phyloP scores from a whole-genome alignment of 2,797 vertebrate species.

The Sorex maritimensis region DNA sequence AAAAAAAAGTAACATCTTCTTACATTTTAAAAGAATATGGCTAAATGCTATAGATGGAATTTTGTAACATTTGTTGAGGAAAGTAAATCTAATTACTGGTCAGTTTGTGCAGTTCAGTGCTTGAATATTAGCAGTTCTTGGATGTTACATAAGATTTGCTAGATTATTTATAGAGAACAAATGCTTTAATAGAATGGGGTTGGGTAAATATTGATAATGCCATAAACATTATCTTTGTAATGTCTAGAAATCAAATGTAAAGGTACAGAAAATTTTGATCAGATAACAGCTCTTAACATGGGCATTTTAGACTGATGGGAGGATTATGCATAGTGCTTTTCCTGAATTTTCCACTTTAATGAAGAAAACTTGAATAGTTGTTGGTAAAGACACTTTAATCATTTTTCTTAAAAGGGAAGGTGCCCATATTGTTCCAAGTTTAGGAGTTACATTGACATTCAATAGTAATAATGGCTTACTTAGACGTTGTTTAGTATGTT shows the following conservation, averaged over 20 bases:
- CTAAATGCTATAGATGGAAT: constrained; percentile 65
- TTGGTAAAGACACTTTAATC: constrained; percentile 68
- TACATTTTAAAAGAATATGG: constrained; percentile 55
- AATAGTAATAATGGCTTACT: no score
- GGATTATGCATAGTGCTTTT: constrained; percentile 8
- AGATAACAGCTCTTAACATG: constrained; percentile 7
- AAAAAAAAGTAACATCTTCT: constrained; percentile 59
- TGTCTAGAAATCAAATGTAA: constrained; percentile 59
- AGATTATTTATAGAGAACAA: constrained; percentile 63
- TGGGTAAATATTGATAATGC: constrained; percentile 59
- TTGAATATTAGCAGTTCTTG: constrained; percentile 55
- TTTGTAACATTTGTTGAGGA: constrained; percentile 64
- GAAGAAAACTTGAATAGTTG: constrained; percentile 60
- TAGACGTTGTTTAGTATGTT: no score
- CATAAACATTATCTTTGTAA: constrained; percentile 47
- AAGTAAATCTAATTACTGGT: constrained; percentile 58
- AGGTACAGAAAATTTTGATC: constrained; percentile 22
- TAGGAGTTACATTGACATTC: constrained; percentile 34
- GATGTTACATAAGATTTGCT: constrained; percentile 63
- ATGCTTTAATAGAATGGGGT: constrained; percentile 34
- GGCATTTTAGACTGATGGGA: constrained; percentile 36
- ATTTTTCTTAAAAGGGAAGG: constrained; percentile 32
- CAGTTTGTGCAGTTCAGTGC: constrained; percentile 66
- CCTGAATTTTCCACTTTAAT: constrained; percentile 58
- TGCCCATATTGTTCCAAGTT: constrained; percentile 62